These are phyloP conservation scores for Byasa hedistus DNA, from an alignment of 2,888 invertebrate species.

Conservation along the genomic window DNA sequence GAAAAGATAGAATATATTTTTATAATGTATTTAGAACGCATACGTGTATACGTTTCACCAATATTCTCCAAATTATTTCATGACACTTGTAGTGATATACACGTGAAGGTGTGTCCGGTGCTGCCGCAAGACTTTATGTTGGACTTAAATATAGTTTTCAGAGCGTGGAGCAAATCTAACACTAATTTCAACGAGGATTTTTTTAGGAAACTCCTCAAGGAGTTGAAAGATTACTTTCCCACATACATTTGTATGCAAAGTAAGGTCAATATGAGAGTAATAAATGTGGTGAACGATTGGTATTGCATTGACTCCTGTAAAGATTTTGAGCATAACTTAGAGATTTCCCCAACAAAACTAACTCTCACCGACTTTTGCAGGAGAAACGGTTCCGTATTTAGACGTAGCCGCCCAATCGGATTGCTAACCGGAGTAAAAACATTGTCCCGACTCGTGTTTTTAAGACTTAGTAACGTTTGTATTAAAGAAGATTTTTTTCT, in stretches of 20 bases:
- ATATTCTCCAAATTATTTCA: constrained; percentile 40
- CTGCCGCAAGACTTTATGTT: constrained; percentile 45
- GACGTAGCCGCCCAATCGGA: constrained; percentile 38
- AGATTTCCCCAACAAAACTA: constrained; percentile 41
- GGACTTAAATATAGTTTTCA: constrained; percentile 49
- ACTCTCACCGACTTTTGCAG: constrained; percentile 49
- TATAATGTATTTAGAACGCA: constrained; percentile 47
- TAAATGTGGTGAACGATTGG: constrained; percentile 42
- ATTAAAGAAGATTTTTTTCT: constrained; percentile 42
- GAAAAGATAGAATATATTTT: constrained; percentile 47
- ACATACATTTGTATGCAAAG: constrained; percentile 47
- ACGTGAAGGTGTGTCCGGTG: constrained; percentile 37
- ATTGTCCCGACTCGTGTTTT: constrained; percentile 41
- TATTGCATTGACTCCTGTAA: constrained; percentile 48
- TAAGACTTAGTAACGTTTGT: constrained; percentile 45
- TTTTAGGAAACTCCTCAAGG: constrained; percentile 36
- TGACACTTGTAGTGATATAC: constrained; percentile 40
- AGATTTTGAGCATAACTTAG: constrained; percentile 39
- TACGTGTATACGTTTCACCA: constrained; percentile 46
- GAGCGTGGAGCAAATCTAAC: constrained; percentile 46
- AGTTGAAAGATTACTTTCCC: constrained; percentile 48
- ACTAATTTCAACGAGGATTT: constrained; percentile 43
- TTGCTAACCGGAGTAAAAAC: constrained; percentile 36
- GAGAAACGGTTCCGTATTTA: constrained; percentile 38
- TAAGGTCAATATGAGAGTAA: constrained; percentile 39